Percentiles rank a stretch among this genome's conserved stretches.
phyloP scores from a whole-genome alignment of 2,888 invertebrate species.

The Anodontia alba region DNA sequence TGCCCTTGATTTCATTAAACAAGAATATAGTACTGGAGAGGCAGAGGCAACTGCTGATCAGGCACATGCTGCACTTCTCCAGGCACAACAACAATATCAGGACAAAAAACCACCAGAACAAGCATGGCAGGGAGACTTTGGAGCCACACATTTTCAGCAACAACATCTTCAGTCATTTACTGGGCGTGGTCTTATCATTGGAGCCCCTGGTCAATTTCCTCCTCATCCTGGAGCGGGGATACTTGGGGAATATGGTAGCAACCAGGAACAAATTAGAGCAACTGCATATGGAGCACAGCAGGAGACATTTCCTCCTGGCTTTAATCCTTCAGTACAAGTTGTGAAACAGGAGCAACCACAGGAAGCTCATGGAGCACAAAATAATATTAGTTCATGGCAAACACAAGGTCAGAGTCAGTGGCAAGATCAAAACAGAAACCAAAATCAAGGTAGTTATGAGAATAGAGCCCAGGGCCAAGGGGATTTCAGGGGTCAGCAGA shows the following conservation, averaged over 20 bases:
- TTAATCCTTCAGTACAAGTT: conserved; percentile 43
- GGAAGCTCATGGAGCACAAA: background rate
- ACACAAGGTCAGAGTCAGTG: conserved; percentile 37
- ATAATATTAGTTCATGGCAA: conserved; percentile 25
- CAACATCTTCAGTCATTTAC: conserved; percentile 56
- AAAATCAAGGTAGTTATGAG: conserved; percentile 23
- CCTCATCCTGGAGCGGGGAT: conserved; percentile 54
- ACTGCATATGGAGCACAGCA: conserved; percentile 58
- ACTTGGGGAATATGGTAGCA: conserved; percentile 60
- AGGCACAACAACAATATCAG: conserved; percentile 28
- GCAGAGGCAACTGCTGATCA: conserved; percentile 56
- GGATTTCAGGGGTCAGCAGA: conserved; percentile 22
- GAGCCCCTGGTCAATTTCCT: conserved; percentile 41
- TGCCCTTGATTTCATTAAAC: conserved; percentile 82
- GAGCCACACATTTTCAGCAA: background rate
- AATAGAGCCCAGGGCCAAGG: conserved; percentile 25
- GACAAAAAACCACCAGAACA: conserved; percentile 34
- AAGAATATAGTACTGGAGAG: conserved; percentile 77
- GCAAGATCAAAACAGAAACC: conserved; percentile 35
- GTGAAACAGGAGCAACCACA: conserved; percentile 46
- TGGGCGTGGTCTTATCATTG: conserved; percentile 50
- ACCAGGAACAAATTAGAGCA: conserved; percentile 51
- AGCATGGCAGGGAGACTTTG: conserved; percentile 40
- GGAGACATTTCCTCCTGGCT: conserved; percentile 57
- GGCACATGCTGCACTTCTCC: background rate